These are phyloP conservation scores for Apotomis turbidana DNA, from an alignment of 2,888 invertebrate genomes.

Conservation along the genomic window DNA sequence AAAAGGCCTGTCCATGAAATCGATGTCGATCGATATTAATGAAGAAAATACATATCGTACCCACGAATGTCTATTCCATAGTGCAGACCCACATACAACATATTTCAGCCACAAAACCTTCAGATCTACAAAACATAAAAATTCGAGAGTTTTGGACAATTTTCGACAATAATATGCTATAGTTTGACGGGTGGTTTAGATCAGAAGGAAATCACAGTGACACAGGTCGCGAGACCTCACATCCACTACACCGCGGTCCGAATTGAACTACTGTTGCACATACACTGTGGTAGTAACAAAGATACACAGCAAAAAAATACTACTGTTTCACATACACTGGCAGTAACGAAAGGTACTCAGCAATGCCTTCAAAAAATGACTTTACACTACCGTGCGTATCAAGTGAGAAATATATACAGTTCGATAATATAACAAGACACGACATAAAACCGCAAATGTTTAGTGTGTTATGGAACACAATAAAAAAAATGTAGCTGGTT, in stretches of 20 bases:
- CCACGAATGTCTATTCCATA: neutral
- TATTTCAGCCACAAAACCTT: slow-evolving; percentile 8
- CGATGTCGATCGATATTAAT: no score
- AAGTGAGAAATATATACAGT: no score
- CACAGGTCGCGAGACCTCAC: slow-evolving; percentile 45
- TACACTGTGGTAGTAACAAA: neutral
- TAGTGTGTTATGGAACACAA: no score
- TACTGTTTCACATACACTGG: no score
- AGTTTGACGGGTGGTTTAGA: slow-evolving; percentile 26
- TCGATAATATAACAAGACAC: no score
- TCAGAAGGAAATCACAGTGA: slow-evolving; percentile 51
- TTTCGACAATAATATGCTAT: slow-evolving; percentile 36
- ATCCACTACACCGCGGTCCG: slow-evolving; percentile 30
- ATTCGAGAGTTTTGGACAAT: slow-evolving; percentile 24
- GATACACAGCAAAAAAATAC: neutral
- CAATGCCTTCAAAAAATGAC: neutral
- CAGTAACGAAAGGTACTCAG: neutral
- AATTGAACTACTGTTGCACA: slow-evolving; percentile 33
- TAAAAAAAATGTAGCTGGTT: no score
- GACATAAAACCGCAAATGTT: no score
- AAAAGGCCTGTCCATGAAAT: neutral
- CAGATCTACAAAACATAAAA: slow-evolving; percentile 2
- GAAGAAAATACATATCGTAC: no score
- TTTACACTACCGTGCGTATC: no score
- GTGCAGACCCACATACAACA: neutral